Evolutionary conservation across 2,797 vertebrate genomes (phyloP), one percentile per base, ranked within the genome.

Genomic region (Trachops cirrhosus): DNA sequence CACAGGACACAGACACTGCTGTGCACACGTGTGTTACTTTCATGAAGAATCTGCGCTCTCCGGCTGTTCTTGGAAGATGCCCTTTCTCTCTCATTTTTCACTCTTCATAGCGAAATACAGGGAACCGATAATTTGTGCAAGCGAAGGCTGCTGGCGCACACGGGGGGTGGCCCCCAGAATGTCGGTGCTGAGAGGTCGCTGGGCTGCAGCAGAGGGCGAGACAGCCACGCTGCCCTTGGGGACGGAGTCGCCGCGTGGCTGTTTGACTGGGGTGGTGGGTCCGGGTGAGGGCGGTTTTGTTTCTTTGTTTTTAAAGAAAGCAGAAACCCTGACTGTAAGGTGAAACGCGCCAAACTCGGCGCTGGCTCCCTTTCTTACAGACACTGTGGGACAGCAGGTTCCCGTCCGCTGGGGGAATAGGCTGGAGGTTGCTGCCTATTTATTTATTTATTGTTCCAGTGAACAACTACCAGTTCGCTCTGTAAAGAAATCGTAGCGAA

Each of bases 351-450:
- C 14, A 37, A 16, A 50, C 57, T 64, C 41, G 59, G 39, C n/a
- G 34, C 29, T 59, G 41, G 10, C 4, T 87, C 24, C 24, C 1
- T 44, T 34, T 71, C 80, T 21, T 14, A 79, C 64, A 67, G 7
- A 67, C 9, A 14, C 1, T 44, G 5, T 44, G 9, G 44, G 19
- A n/a, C n/a, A n/a, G n/a, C 15, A 0, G 16, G 4, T 24, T 34
- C 68, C 29, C 62, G 62, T 19, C 16, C 15, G 52, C 79, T 52
- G n/a, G 64, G 46, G 12, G 78, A 84, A 92, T 7, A 74, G 39
- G 41, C 22, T 19, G 68, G 22, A 78, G 34, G 7, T 46, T 79
- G 67, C 6, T 18, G 1, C 11, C n/a, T n/a, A n/a, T n/a, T n/a
- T n/a, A n/a, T n/a, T n/a, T 68, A 12, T 64, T 2, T 32, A 18